Base-by-base conservation (phyloP, 2,113 vertebrate species). In the Axis porcinus region DNA sequence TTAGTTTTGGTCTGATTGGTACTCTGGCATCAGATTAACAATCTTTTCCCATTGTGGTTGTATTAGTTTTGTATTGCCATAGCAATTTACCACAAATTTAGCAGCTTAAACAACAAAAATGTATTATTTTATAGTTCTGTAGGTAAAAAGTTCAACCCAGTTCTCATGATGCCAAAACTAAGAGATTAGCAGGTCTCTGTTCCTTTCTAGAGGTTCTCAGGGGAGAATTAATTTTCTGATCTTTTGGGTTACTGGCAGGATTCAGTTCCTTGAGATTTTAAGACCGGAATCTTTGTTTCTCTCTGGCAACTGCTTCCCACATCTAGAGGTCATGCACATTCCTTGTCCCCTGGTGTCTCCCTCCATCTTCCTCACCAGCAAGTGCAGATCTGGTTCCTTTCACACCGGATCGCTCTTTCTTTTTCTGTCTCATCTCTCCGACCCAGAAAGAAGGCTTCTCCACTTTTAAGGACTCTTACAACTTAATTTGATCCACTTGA, bases 401-500 rank as follows among this genome's bases (percentile, higher is more conserved):
- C 19, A 45, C 1, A 23, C 15, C 4, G 86, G 21, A 50, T 67
- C 1, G 11, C 7, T n/a, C 36, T 30, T 27, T 11, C 4, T 54
- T 70, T 5, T 92, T 55, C 36, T 57, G 1, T 25, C 7, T 96
- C n/a, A 12, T 40, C 14, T 45, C 33, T 62, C 40, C 62, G 36
- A 58, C 10, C 28, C 7, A 76, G 0, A 2, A 47, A 23, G 23
- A 78, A 64, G 2, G 0, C 8, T 82, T 57, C 78, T 67, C 4
- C 33, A 23, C 3, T 27, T 82, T 13, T 70, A 96, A 88, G 15
- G 3, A 87, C 11, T 7, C 4, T 5, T 40, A 0, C 27, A 2
- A 45, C 52, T 93, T n/a, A n/a, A 0, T 16, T 81, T 0, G 1
- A 2, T 10, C 17, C 9, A 23, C 62, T 4, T 54, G 6, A 4